Evolutionary conservation across 2,888 invertebrate genomes (phyloP).

Genomic region (Scrobipalpa atriplicella): DNA sequence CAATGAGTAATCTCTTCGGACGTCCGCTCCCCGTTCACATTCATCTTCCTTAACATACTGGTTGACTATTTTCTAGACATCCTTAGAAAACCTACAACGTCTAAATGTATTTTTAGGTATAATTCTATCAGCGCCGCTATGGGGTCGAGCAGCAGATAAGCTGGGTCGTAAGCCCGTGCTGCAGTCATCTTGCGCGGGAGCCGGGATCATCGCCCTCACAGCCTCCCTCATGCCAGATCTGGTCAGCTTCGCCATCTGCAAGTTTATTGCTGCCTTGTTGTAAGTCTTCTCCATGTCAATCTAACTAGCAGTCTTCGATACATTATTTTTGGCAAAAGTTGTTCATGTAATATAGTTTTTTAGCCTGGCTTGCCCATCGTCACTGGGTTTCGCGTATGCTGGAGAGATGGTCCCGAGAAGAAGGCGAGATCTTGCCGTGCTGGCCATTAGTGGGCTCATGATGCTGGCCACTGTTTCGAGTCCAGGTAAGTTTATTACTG

Average conservation of each 20-base stretch:
- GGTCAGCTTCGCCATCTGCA: slow-evolving; percentile 58
- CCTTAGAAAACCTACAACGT: too few species aligned
- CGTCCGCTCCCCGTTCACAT: too few species aligned
- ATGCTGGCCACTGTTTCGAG: slow-evolving; percentile 60
- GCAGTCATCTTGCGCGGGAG: slow-evolving; percentile 51
- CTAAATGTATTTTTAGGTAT: slow-evolving; percentile 61
- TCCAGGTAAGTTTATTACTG: slow-evolving; percentile 52
- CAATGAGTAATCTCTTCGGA: too few species aligned
- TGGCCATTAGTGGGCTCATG: slow-evolving; percentile 62
- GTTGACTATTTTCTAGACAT: too few species aligned
- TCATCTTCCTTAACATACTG: too few species aligned
- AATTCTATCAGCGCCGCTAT: slow-evolving; percentile 68
- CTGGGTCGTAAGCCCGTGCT: slow-evolving; percentile 68
- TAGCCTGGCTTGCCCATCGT: slow-evolving; percentile 69
- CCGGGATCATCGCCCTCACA: slow-evolving; percentile 57
- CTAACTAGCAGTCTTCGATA: background rate
- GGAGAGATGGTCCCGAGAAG: slow-evolving; percentile 63
- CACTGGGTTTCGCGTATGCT: slow-evolving; percentile 62
- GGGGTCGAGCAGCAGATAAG: slow-evolving; percentile 70
- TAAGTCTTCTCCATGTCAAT: slow-evolving; percentile 49
- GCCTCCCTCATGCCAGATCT: slow-evolving; percentile 67
- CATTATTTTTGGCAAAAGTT: background rate
- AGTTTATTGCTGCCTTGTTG: slow-evolving; percentile 68
- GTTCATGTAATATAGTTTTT: background rate
- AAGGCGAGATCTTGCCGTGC: slow-evolving; percentile 59